Evolutionary conservation across 2,797 vertebrate genomes (phyloP).

Genomic region (Acrossocheilus fasciatus): DNA sequence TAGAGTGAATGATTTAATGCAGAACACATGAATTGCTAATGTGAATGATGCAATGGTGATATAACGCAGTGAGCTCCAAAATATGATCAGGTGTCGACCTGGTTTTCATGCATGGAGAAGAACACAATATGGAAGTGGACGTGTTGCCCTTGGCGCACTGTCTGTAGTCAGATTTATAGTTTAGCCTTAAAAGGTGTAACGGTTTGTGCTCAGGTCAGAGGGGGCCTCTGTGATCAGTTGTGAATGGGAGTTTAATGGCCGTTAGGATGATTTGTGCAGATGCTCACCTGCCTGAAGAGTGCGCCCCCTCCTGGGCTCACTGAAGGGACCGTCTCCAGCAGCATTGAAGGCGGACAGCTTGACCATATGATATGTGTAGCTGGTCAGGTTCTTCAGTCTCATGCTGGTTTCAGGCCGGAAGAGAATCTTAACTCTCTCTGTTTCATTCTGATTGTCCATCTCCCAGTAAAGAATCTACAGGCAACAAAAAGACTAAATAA

Average conservation of each 20-base stretch:
- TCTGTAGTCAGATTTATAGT: constrained; percentile 26
- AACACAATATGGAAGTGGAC: constrained; percentile 19
- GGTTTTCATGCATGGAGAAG: constrained; percentile 31
- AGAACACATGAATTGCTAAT: constrained; percentile 54
- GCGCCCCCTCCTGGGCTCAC: constrained; percentile 83
- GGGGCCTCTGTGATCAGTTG: neutral
- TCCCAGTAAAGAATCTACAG: constrained; percentile 94
- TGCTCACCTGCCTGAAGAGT: constrained; percentile 89
- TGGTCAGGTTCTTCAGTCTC: constrained; percentile 90
- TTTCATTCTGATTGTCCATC: constrained; percentile 85
- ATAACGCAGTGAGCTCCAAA: constrained; percentile 24
- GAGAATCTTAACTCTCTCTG: constrained; percentile 89
- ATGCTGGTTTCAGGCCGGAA: constrained; percentile 88
- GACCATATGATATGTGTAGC: constrained; percentile 88
- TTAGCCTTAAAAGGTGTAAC: constrained; percentile 24
- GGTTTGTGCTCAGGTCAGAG: neutral
- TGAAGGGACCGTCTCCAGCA: constrained; percentile 90
- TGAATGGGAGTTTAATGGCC: constrained; percentile 28
- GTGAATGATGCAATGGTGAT: constrained; percentile 41
- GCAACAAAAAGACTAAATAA: neutral
- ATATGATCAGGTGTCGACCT: constrained; percentile 32
- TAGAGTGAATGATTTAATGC: constrained; percentile 48
- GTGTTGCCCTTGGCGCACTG: neutral
- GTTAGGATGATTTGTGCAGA: constrained; percentile 9
- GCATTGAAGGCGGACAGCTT: constrained; percentile 93